Base-by-base conservation (phyloP, 2,797 vertebrate species). In the Fringilla coelebs region DNA sequence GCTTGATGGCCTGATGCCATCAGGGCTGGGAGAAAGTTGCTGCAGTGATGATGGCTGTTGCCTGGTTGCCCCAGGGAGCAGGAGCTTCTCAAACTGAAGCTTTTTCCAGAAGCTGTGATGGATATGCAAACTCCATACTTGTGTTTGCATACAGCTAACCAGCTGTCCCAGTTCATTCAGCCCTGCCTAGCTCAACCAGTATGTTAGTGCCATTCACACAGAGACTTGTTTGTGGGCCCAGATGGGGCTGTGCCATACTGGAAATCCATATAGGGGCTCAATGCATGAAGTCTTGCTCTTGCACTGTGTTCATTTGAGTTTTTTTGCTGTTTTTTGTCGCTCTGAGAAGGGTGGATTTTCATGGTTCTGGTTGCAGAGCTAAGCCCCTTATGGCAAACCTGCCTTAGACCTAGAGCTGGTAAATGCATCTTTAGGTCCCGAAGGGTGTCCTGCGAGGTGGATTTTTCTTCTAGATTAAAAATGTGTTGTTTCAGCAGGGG, bases 111-210 rank as follows among this genome's bases (percentile, higher is more conserved):
- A 95, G 92, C 86, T 89, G 81, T 67, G 88, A 25, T 88, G 88
- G 90, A 20, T 96, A 96, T 97, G 93, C 93, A 96, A 80, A 94
- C 84, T 92, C 71, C 19, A 2, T 71, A 4, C 31, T 28, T 45
- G 13, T 71, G 84, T 96, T 95, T 95, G 93, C 96, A 93, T 96
- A 34, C 0, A 7, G 68, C 72, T 92, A 90, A 97, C 11, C 8
- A 96, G 94, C 88, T 89, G 86, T 77, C 93, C 90, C 81, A 65
- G 81, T 95, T 95, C 68, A 40, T 89, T 95, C 81, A 83, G 92
- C 77, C 48, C 84, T 79, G 90, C 94, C 95, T 67, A 17, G 94
- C 72, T 89, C 52, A 85, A 95, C 96, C 78, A 90, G 96, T 96
- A 94, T 96, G 81, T 85, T 85, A 55, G 63, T 79, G 80, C 80